Percentiles rank a stretch among this genome's conserved stretches.
Conservation (phyloP, 2,113 vertebrate genomes). For the Dunckerocampus dactyliophorus region DNA sequence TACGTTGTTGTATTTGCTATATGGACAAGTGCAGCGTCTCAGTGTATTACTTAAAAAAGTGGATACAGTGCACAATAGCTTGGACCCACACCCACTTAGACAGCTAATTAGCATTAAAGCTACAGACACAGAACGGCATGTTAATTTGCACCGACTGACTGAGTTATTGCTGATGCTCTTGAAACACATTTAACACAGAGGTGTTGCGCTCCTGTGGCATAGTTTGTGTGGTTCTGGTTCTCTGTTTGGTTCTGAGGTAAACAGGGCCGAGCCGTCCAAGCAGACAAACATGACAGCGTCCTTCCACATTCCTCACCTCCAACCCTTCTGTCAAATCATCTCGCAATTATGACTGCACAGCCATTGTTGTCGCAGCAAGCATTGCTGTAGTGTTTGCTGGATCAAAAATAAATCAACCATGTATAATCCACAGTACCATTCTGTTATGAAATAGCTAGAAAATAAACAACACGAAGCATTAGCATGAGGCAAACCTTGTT, state of each 20-base stretch:
- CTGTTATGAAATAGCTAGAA: not conserved
- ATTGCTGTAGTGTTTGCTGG: not conserved
- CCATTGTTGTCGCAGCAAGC: not conserved
- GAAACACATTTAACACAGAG: conserved; percentile 21
- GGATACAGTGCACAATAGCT: no score
- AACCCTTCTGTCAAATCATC: conserved; percentile 31
- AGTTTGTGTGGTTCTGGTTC: conserved; percentile 11
- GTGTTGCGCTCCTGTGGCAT: not conserved
- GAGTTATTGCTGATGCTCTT: not conserved
- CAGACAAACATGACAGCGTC: conserved; percentile 33
- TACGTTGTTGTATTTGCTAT: no score
- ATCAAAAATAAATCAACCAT: not conserved
- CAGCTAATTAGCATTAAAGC: no score
- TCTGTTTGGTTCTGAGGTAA: conserved; percentile 19
- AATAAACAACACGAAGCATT: not conserved
- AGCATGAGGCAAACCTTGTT: not conserved
- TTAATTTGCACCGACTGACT: no score
- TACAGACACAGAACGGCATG: no score
- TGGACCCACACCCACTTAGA: no score
- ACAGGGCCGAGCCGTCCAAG: conserved; percentile 6
- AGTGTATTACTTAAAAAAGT: no score
- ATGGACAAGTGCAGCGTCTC: no score
- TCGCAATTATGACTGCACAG: conserved; percentile 26
- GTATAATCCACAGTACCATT: no score
- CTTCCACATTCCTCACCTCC: conserved; percentile 50